Percentiles rank a stretch among this genome's conserved stretches.
Conservation (phyloP, 1,140 invertebrate genomes). For the Pseudomyrmex cubaensis region DNA sequence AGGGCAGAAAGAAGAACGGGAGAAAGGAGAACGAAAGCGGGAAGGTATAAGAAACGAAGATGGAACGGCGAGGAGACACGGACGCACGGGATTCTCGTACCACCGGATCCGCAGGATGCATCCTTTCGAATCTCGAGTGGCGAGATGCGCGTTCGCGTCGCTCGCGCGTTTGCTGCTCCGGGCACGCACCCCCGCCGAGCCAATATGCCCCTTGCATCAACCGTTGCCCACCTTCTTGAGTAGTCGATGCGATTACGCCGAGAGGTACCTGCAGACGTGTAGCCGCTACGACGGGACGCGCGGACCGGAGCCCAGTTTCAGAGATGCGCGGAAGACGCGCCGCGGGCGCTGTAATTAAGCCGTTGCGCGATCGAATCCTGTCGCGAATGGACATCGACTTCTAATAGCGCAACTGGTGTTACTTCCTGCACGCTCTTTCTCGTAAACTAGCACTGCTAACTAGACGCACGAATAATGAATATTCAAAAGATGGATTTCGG, state of each 20-base stretch:
- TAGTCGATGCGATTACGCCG: slow-evolving; percentile 77
- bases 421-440: background rate
- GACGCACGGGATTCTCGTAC: slow-evolving; percentile 40
- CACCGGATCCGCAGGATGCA: slow-evolving; percentile 75
- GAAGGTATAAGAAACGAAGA: background rate
- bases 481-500: background rate
- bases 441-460: background rate
- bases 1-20: slow-evolving; percentile 59
- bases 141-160: slow-evolving; percentile 66
- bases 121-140: slow-evolving; percentile 72
- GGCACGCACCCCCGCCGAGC: slow-evolving; percentile 80
- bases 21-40: slow-evolving; percentile 43
- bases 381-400: slow-evolving; percentile 36
- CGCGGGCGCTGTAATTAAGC: slow-evolving; percentile 64
- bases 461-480: background rate
- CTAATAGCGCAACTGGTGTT: background rate
- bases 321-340: slow-evolving; percentile 58
- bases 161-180: slow-evolving; percentile 73
- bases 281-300: slow-evolving; percentile 54
- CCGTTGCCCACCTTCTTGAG: slow-evolving; percentile 82
- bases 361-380: slow-evolving; percentile 69
- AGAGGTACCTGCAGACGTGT: slow-evolving; percentile 48
- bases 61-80: slow-evolving; percentile 18
- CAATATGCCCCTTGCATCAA: slow-evolving; percentile 83
- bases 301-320: slow-evolving; percentile 34